phyloP scores from a whole-genome alignment of 2,797 vertebrate genomes.

The Sitta carolinensis region DNA sequence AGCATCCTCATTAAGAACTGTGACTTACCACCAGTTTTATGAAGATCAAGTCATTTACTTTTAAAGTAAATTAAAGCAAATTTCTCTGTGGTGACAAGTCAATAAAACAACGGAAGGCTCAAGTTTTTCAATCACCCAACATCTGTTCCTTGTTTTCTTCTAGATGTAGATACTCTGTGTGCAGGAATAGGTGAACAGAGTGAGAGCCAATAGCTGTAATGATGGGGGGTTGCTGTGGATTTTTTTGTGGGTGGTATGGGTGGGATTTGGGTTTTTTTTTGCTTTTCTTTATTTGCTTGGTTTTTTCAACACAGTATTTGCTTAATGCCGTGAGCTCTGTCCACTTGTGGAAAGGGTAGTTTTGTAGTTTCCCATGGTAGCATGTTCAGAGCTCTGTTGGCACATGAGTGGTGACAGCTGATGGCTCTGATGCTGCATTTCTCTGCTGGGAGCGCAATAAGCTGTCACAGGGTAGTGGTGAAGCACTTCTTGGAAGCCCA shows the following conservation, averaged over 20 bases:
- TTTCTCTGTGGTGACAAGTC: slow-evolving; percentile 74
- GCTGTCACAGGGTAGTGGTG: neutral
- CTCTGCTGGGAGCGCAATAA: neutral
- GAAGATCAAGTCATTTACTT: slow-evolving; percentile 75
- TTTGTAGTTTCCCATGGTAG: neutral
- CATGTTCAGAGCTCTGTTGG: neutral
- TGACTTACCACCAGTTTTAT: slow-evolving; percentile 64
- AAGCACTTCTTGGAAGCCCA: neutral
- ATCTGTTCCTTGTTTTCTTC: slow-evolving; percentile 64
- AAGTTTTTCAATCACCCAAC: slow-evolving; percentile 56
- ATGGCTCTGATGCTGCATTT: neutral
- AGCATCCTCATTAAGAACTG: slow-evolving; percentile 72
- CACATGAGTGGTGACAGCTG: neutral
- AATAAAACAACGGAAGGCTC: slow-evolving; percentile 68
- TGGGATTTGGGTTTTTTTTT: neutral
- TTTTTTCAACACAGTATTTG: neutral
- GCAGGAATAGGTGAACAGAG: slow-evolving; percentile 21
- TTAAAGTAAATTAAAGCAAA: slow-evolving; percentile 75
- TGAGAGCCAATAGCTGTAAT: neutral
- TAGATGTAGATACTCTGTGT: neutral
- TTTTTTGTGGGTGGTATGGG: neutral
- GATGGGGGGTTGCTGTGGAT: fast-evolving
- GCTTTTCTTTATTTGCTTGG: neutral
- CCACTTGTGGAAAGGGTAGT: neutral
- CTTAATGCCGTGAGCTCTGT: neutral